These are phyloP conservation scores for Cephus pulcher DNA, from an alignment of 2,888 invertebrate species.

Conservation along the genomic window DNA sequence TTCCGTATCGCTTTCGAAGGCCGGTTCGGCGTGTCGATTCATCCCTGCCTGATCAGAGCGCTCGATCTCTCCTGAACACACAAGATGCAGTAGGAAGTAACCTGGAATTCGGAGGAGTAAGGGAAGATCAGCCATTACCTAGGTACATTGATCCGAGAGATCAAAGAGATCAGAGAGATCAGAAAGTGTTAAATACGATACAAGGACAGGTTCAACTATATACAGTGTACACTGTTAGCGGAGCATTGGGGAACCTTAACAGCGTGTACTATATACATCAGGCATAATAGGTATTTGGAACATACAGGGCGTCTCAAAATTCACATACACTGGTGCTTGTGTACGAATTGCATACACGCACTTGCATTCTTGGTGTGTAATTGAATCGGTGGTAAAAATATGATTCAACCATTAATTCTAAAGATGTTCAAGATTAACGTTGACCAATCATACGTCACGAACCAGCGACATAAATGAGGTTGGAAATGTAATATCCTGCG, in stretches of 20 bases:
- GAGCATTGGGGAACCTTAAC: background rate
- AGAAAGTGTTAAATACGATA: background rate
- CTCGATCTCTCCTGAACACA: background rate
- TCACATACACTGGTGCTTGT: no score
- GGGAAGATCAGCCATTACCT: background rate
- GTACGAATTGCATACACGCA: no score
- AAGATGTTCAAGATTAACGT: no score
- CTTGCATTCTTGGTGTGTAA: no score
- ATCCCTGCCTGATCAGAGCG: background rate
- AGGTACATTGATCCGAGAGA: background rate
- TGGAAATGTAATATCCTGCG: no score
- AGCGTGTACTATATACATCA: conserved; percentile 5
- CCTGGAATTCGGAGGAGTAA: background rate
- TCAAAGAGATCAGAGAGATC: background rate
- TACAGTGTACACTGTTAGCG: background rate
- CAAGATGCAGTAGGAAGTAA: background rate
- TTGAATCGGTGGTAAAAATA: no score
- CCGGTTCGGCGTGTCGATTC: background rate
- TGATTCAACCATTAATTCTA: no score
- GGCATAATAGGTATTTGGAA: background rate
- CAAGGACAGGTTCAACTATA: background rate
- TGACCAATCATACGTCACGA: no score
- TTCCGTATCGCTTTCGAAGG: background rate
- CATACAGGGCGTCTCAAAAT: background rate
- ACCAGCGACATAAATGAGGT: no score